Conservation (phyloP, 2,797 vertebrate genomes). For the Tenualosa thibaudeaui region DNA sequence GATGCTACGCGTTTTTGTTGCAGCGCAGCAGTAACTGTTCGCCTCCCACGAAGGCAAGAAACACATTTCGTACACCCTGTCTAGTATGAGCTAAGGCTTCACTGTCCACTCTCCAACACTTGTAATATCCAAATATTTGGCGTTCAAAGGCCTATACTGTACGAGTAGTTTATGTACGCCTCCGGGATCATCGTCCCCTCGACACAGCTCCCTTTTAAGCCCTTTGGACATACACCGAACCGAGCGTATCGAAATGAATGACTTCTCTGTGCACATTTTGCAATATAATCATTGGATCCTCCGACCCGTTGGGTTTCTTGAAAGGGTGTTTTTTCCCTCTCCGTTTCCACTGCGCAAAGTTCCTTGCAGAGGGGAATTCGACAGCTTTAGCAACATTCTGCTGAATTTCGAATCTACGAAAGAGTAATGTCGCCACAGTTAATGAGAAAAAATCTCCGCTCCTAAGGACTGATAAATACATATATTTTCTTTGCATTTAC, state of each 20-base stretch:
- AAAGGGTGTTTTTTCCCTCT: background rate
- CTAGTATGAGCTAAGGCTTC: background rate
- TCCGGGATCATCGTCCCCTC: background rate
- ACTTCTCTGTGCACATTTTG: background rate
- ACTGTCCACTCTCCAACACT: background rate
- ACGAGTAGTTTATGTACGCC: background rate
- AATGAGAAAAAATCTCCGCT: background rate
- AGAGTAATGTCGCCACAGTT: background rate
- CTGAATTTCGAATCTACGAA: background rate
- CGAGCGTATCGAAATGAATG: background rate
- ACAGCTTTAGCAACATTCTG: background rate
- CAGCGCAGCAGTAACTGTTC: background rate
- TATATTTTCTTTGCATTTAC: background rate
- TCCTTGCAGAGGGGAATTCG: conserved; percentile 41
- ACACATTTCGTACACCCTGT: background rate
- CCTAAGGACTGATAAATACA: background rate
- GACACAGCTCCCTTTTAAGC: background rate
- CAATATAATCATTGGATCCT: background rate
- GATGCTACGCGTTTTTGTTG: conserved; percentile 25
- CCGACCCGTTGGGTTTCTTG: background rate
- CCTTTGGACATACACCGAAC: background rate
- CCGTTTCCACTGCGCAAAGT: conserved; percentile 71
- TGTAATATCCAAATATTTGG: background rate
- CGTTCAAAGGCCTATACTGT: background rate
- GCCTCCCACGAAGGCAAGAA: background rate